These are phyloP conservation scores for Eremobia ochroleuca DNA, from an alignment of 2,888 invertebrate species.

Conservation along the genomic window DNA sequence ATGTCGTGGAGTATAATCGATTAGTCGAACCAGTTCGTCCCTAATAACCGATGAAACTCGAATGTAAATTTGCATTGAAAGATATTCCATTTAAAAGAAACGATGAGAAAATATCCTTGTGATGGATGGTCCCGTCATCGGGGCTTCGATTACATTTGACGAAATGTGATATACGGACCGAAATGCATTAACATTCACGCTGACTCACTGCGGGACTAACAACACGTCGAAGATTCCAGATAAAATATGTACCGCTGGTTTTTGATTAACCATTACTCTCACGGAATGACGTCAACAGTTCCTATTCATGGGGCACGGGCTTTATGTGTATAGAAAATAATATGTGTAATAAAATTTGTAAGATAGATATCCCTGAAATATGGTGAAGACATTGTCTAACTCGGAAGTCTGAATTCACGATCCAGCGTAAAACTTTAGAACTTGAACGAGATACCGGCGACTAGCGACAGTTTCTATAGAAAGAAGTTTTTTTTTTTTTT, in stretches of 20 bases:
- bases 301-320: conserved; percentile 33
- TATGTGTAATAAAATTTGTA: conserved; percentile 73
- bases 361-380: conserved; percentile 77
- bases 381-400: conserved; percentile 78
- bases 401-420: conserved; percentile 72
- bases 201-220: conserved; percentile 80
- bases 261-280: conserved; percentile 68
- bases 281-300: conserved; percentile 64
- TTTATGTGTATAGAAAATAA: conserved; percentile 60
- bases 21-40: conserved; percentile 61
- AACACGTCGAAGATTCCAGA: conserved; percentile 68
- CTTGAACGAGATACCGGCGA: conserved; percentile 67
- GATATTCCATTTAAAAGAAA: conserved; percentile 81
- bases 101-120: conserved; percentile 79
- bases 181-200: conserved; percentile 88
- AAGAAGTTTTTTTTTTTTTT: conserved; percentile 72
- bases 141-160: conserved; percentile 83
- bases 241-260: conserved; percentile 71
- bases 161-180: conserved; percentile 85
- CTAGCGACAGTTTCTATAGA: conserved; percentile 78
- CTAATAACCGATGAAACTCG: conserved; percentile 67
- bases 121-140: conserved; percentile 84
- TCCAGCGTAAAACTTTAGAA: conserved; percentile 75
- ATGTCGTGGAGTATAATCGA: conserved; percentile 61
- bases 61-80: conserved; percentile 84